These are phyloP conservation scores for Hormaphis cornu DNA, from an alignment of 1,140 invertebrate species.

Conservation along the genomic window DNA sequence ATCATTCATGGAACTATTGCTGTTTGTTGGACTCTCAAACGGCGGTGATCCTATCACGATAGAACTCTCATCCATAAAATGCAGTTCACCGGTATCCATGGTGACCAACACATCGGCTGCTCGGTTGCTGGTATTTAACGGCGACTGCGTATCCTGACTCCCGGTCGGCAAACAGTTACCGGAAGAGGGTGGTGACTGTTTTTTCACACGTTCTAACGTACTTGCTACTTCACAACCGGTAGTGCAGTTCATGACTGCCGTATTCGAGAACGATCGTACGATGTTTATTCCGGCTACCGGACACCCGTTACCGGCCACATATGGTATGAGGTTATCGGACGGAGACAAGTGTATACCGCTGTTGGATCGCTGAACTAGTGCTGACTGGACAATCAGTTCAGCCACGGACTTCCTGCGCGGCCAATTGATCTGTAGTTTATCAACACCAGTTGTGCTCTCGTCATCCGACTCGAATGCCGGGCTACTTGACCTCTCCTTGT, in stretches of 20 bases:
- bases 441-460: constrained; percentile 50
- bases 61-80: constrained; percentile 84
- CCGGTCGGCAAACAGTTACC: constrained; percentile 49
- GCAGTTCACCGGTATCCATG: constrained; percentile 67
- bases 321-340: constrained; percentile 22
- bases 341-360: constrained; percentile 22
- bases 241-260: background rate
- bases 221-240: background rate
- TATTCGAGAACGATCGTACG: constrained; percentile 3
- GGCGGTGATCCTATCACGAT: constrained; percentile 65
- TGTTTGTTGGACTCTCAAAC: constrained; percentile 60
- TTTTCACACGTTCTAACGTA: background rate
- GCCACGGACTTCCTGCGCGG: constrained; percentile 22
- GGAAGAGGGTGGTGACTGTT: background rate
- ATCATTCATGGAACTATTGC: constrained; percentile 45
- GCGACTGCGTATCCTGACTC: constrained; percentile 48
- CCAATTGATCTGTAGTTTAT: constrained; percentile 21
- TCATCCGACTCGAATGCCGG: constrained; percentile 94
- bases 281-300: background rate
- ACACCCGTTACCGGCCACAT: too few relatives aligned
- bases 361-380: constrained; percentile 37
- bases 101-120: constrained; percentile 65
- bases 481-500: constrained; percentile 84
- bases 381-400: constrained; percentile 30
- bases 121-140: constrained; percentile 43